Evolutionary conservation across 2,888 invertebrate species (phyloP), one percentile per base, ranked within the genome.

Genomic region (Gnatocerus cornutus): DNA sequence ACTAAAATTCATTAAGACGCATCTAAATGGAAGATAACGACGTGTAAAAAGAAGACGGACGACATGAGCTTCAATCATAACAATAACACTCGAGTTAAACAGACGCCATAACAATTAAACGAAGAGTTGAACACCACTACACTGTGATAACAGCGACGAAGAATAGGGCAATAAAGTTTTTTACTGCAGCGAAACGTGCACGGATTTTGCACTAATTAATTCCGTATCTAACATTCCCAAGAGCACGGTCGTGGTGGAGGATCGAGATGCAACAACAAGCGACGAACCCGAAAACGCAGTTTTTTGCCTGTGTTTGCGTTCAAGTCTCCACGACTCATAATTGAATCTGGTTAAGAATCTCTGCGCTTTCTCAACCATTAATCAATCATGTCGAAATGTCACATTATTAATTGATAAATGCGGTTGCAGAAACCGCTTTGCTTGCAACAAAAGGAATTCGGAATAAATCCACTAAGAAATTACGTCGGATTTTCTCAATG

Each of bases 131-230:
- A 14, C 37, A 48, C 29, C 13, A 46, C 16, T 61, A 14, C 14
- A 13, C 50, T 39, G 30, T 39, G 55, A 55, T 16, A 55, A 37
- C 37, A 59, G 37, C 66, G 41, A 39, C 33, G 53, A 68, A 74
- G 75, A 74, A 74, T 76, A 73, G 67, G 72, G 75, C 73, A 74
- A 76, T 76, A 77, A 75, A 77, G 73, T 73, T 67, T 69, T 61
- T 71, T 74, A 74, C 76, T 71, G 72, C 50, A 46, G 63, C 65
- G 72, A 75, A 77, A 76, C 77, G 78, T 77, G 75, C 77, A 72
- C 55, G 41, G 62, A 77, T 79, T 77, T 78, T 73, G 74, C 75
- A 76, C 79, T 78, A 79, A 79, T 79, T 79, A 79, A 79, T 79
- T 79, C 78, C 70, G 77, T 79, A 78, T 78, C 79, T 79, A 72